These are phyloP conservation scores for Euborellia annulipes DNA, from an alignment of 1,140 invertebrate species.

Conservation along the genomic window DNA sequence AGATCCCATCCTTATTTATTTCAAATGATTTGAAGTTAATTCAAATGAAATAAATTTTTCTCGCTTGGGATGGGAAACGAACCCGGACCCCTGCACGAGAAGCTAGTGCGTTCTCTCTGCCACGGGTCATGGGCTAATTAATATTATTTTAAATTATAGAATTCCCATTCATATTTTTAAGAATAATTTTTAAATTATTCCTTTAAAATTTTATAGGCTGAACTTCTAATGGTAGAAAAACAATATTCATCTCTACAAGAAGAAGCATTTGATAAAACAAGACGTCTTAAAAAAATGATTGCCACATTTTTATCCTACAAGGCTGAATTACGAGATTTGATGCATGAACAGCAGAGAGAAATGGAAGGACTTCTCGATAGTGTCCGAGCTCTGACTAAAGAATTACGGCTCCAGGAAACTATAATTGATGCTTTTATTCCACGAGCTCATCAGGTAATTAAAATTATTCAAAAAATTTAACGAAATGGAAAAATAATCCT, in stretches of 20 bases:
- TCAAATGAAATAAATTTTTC: too few relatives aligned
- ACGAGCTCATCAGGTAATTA: conserved; percentile 65
- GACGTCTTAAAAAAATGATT: conserved; percentile 57
- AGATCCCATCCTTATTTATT: too few relatives aligned
- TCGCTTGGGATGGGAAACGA: too few relatives aligned
- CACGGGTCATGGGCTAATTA: too few relatives aligned
- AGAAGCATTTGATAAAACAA: conserved; percentile 78
- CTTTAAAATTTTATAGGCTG: conserved; percentile 42
- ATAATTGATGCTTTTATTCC: conserved; percentile 80
- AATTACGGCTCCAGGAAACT: conserved; percentile 52
- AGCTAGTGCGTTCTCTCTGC: too few relatives aligned
- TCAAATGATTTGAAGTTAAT: too few relatives aligned
- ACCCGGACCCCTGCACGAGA: too few relatives aligned
- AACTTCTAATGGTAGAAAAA: conserved; percentile 90
- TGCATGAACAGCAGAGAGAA: conserved; percentile 88
- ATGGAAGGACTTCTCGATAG: conserved; percentile 91
- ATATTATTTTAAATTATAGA: conserved; percentile 1
- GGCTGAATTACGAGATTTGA: conserved; percentile 73
- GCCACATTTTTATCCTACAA: conserved; percentile 44
- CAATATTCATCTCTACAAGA: conserved; percentile 89
- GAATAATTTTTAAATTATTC: conserved; percentile 3
- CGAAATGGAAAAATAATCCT: too few relatives aligned
- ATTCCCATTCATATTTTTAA: not conserved
- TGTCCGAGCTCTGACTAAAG: conserved; percentile 70
- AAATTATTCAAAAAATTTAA: too few relatives aligned